Conservation (phyloP, 2,888 invertebrate species). For the Eumerus sabulonum region DNA sequence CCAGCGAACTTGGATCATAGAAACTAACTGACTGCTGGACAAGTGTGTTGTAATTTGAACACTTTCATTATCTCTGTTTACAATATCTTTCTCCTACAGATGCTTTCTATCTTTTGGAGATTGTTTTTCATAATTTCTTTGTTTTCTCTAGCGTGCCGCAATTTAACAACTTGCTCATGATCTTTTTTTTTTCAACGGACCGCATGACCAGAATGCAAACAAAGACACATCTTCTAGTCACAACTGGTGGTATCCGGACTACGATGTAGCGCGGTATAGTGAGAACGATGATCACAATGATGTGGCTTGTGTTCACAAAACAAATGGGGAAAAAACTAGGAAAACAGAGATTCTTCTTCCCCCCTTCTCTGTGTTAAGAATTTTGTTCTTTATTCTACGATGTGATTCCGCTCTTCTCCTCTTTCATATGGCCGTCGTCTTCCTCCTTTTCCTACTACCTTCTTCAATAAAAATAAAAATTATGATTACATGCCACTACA, state of each 20-base stretch:
- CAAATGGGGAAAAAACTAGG: too few species aligned
- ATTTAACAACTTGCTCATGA: too few species aligned
- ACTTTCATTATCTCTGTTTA: slow-evolving; percentile 18
- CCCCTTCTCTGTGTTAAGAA: slow-evolving; percentile 12
- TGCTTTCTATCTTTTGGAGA: neutral
- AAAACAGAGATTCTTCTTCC: slow-evolving; percentile 30
- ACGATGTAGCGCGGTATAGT: slow-evolving; percentile 1
- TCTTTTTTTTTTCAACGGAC: too few species aligned
- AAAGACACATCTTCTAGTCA: slow-evolving; percentile 24
- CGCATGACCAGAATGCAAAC: slow-evolving; percentile 31
- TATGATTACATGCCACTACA: slow-evolving; percentile 2
- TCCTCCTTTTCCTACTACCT: too few species aligned
- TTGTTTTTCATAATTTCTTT: slow-evolving; percentile 5
- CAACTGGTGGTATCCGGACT: neutral
- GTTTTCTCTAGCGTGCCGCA: too few species aligned
- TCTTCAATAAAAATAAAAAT: too few species aligned
- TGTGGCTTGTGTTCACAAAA: slow-evolving; percentile 23
- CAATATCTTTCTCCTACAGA: slow-evolving; percentile 14
- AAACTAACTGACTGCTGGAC: slow-evolving; percentile 1
- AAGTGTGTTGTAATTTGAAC: slow-evolving; percentile 22
- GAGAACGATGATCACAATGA: slow-evolving; percentile 37
- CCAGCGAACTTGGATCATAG: too few species aligned
- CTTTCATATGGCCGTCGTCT: neutral
- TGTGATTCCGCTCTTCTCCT: neutral
- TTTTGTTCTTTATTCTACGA: slow-evolving; percentile 35